A percentile compares a stretch with the other conserved stretches of the same genome.
phyloP scores from a whole-genome alignment of 2,888 invertebrate species.

The Stegophylla sp. region DNA sequence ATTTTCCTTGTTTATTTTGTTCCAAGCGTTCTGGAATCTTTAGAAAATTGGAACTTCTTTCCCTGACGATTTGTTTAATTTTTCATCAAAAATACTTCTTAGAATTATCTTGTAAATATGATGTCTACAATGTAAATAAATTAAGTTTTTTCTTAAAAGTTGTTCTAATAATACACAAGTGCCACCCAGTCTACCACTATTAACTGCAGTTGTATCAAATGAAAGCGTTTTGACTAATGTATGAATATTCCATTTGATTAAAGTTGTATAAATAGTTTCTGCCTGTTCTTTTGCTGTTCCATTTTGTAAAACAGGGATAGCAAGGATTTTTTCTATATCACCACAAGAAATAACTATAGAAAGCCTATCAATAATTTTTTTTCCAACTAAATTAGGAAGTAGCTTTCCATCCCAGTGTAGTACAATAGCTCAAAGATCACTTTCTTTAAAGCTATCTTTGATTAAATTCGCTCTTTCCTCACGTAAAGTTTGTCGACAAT shows the following conservation, averaged over 20 bases:
- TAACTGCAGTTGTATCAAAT: background rate
- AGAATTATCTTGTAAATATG: slow-evolving; percentile 3
- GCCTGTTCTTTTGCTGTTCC: slow-evolving; percentile 32
- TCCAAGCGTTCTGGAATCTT: background rate
- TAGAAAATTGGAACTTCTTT: background rate
- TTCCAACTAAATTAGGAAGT: slow-evolving; percentile 26
- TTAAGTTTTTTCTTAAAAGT: background rate
- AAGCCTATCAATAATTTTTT: slow-evolving; percentile 25
- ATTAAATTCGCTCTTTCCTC: slow-evolving; percentile 3
- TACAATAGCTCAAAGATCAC: slow-evolving; percentile 24
- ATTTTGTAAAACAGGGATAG: slow-evolving; percentile 31
- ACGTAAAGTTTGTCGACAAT: background rate
- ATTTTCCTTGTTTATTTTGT: background rate
- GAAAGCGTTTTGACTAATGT: background rate
- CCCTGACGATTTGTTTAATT: background rate
- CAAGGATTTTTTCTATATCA: slow-evolving; percentile 23
- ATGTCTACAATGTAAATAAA: slow-evolving; percentile 11
- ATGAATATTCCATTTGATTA: slow-evolving; percentile 29
- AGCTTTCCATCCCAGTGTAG: slow-evolving; percentile 39
- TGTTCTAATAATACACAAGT: background rate
- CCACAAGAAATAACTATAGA: slow-evolving; percentile 16
- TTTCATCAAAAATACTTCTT: slow-evolving; percentile 2
- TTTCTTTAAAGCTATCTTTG: slow-evolving; percentile 13
- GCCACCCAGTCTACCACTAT: background rate
- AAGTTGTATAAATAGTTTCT: slow-evolving; percentile 25